A percentile compares a stretch with the other conserved stretches of the same genome.
phyloP scores from a whole-genome alignment of 2,113 vertebrate genomes.

The Dicrurus megarhynchus region DNA sequence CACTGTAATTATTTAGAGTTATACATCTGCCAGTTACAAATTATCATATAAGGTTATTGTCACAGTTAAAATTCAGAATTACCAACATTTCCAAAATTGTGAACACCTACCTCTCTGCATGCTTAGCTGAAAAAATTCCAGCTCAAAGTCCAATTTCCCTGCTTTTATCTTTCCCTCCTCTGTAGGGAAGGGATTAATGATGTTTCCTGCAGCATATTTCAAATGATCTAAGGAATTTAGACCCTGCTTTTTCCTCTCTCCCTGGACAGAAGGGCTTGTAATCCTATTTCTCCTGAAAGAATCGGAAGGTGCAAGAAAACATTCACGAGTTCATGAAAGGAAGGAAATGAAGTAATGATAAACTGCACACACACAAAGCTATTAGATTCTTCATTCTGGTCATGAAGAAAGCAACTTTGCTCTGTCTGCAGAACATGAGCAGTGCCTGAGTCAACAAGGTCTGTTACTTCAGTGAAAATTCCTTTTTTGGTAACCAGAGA shows the following conservation, averaged over 20 bases:
- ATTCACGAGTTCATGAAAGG: background rate
- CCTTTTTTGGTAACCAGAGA: constrained; percentile 74
- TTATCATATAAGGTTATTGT: background rate
- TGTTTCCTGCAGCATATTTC: background rate
- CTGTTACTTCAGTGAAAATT: constrained; percentile 54
- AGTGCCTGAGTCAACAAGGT: constrained; percentile 57
- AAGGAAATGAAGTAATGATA: constrained; percentile 39
- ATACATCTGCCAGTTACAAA: background rate
- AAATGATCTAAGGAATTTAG: background rate
- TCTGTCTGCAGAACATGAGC: constrained; percentile 1
- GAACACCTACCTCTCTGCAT: background rate
- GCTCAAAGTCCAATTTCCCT: background rate
- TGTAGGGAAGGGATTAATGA: background rate
- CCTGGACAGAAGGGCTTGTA: background rate
- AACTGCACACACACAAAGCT: background rate
- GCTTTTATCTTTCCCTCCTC: background rate
- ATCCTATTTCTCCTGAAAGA: background rate
- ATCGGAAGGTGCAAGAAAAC: background rate
- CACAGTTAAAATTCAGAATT: background rate
- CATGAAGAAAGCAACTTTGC: background rate
- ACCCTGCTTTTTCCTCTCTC: background rate
- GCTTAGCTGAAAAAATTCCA: background rate
- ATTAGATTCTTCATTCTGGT: background rate
- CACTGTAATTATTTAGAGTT: background rate
- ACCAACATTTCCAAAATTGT: background rate